phyloP scores from a whole-genome alignment of 2,888 invertebrate species.

The Pharmacophagus antenor region DNA sequence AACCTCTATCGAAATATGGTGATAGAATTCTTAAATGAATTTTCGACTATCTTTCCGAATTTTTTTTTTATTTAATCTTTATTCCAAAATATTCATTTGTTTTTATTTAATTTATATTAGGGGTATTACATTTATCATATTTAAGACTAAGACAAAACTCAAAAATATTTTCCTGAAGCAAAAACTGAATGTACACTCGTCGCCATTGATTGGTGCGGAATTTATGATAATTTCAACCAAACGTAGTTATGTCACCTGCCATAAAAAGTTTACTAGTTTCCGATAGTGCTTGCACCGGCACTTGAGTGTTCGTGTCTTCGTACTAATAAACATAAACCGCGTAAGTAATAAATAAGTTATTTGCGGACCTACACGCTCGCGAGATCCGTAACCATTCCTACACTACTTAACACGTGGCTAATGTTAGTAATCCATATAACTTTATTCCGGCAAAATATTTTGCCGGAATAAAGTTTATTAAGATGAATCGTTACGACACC shows the following conservation, averaged over 20 bases:
- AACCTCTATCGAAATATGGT: too few species aligned
- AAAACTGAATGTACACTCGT: too few species aligned
- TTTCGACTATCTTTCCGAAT: too few species aligned
- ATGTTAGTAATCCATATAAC: not conserved
- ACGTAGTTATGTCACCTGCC: not conserved
- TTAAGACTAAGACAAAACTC: too few species aligned
- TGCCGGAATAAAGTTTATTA: not conserved
- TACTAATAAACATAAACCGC: not conserved
- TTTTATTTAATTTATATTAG: too few species aligned
- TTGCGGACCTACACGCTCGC: not conserved
- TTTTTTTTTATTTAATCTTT: too few species aligned
- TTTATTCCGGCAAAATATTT: not conserved
- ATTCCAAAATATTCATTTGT: too few species aligned
- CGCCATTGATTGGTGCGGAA: not conserved
- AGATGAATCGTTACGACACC: too few species aligned
- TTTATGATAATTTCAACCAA: not conserved
- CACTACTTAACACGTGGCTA: not conserved
- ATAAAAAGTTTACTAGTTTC: constrained; percentile 8
- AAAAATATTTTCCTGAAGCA: too few species aligned
- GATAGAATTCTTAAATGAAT: too few species aligned
- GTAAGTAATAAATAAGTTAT: not conserved
- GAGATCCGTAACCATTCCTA: not conserved
- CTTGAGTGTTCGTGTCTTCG: constrained; percentile 3
- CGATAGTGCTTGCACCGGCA: not conserved
- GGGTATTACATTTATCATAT: too few species aligned